Base-by-base conservation (phyloP, 2,797 vertebrate species). In the Lophura swinhoii region DNA sequence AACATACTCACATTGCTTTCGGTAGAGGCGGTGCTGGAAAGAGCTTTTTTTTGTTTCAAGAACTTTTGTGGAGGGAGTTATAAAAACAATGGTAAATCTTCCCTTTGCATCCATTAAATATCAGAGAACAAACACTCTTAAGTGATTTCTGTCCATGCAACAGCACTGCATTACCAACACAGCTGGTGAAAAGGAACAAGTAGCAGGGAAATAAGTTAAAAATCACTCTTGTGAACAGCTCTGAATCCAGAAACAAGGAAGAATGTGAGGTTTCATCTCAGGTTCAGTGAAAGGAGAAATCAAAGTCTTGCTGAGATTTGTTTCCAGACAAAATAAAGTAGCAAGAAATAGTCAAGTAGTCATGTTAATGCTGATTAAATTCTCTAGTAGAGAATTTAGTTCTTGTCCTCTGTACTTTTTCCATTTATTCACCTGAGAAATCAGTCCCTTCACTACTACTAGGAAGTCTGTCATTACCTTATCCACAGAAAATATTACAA, bases 21-120 rank as follows among this genome's bases (percentile, higher is more conserved):
- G 56, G 71, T 69, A 91, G 51, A 78, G 48, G 76, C 87, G 66
- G 31, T 39, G 46, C 76, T 86, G 58, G 48, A 78, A 94, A 87
- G 33, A 56, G 39, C 35, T 84, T 84, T 73, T 64, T 43, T 43
- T 49, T 69, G 13, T 88, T 91, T 84, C 62, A 60, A 86, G 63
- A 86, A 85, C 7, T 67, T 86, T 49, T 51, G 60, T 41, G 63
- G 43, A 33, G 12, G 5, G 31, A 84, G 28, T 55, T 75, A 71
- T 18, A 55, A 91, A 91, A 95, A 72, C 64, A 75, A 37, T 39
- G 28, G 48, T 63, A 88, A 93, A 66, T 82, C 63, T 89, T 79
- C 56, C 60, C 46, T 86, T 88, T 4, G 0, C n/a, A 74, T 74
- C 33, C 66, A 58, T 79, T 91, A 88, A 95, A 69, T 39, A 89